phyloP scores from a whole-genome alignment of 1,140 invertebrate species.

The Oreohelix idahoensis region DNA sequence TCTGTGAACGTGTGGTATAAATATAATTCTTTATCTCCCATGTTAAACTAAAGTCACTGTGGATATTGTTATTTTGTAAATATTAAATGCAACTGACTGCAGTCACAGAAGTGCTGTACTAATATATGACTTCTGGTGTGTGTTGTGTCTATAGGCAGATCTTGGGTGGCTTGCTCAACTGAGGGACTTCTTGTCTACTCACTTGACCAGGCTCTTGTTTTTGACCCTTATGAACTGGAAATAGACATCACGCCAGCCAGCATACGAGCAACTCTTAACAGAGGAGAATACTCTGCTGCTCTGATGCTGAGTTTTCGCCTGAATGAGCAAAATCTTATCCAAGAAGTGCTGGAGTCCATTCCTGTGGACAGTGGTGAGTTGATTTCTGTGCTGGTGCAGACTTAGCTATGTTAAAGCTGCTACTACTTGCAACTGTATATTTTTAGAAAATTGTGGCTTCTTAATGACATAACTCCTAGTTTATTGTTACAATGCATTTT shows the following conservation, averaged over 20 bases:
- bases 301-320: slow-evolving; percentile 89
- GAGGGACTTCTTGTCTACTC: slow-evolving; percentile 95
- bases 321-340: slow-evolving; percentile 86
- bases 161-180: slow-evolving; percentile 92
- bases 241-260: slow-evolving; percentile 83
- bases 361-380: slow-evolving; percentile 83
- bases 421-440: too few relatives aligned
- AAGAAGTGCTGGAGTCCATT: slow-evolving; percentile 88
- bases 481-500: too few relatives aligned
- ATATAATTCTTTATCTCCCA: too few relatives aligned
- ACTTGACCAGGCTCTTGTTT: slow-evolving; percentile 83
- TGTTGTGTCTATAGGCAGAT: slow-evolving; percentile 78
- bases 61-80: too few relatives aligned
- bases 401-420: too few relatives aligned
- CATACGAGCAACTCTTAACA: slow-evolving; percentile 77
- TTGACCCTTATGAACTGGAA: slow-evolving; percentile 90
- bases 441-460: too few relatives aligned
- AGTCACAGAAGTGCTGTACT: too few relatives aligned
- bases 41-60: too few relatives aligned
- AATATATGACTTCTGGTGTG: too few relatives aligned
- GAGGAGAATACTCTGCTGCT: slow-evolving; percentile 81
- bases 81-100: too few relatives aligned
- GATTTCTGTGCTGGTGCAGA: not conserved
- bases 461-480: too few relatives aligned
- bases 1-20: too few relatives aligned